phyloP scores from a whole-genome alignment of 2,888 invertebrate genomes.

The Drosophila acutilabella region DNA sequence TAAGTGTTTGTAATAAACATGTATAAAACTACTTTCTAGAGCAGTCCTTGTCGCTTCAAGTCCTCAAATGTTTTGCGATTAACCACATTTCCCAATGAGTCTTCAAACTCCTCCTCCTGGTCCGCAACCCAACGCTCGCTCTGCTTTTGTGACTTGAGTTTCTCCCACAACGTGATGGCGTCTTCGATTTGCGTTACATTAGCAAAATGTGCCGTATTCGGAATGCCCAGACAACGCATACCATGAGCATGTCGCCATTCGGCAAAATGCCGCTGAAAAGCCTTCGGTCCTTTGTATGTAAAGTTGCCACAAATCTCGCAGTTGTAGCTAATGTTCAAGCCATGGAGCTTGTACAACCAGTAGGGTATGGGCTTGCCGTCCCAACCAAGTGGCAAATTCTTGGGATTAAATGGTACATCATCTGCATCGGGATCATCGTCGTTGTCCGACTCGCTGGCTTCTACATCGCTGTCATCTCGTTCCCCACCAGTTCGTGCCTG shows the following conservation, averaged over 20 bases:
- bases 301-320: slow-evolving; percentile 99
- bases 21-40: slow-evolving; percentile 86
- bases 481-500: slow-evolving; percentile 98
- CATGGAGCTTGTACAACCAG: slow-evolving; percentile 99
- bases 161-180: slow-evolving; percentile 98
- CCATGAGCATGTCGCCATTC: slow-evolving; percentile 96
- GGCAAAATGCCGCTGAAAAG: slow-evolving; percentile 99
- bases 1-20: neutral
- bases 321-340: slow-evolving; percentile 98
- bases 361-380: slow-evolving; percentile 98
- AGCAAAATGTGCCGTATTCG: slow-evolving; percentile 99
- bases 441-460: slow-evolving; percentile 91
- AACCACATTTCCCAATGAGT: slow-evolving; percentile 99
- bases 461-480: slow-evolving; percentile 95
- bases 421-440: slow-evolving; percentile 94
- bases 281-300: slow-evolving; percentile 99
- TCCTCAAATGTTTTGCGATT: slow-evolving; percentile 99
- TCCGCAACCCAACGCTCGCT: slow-evolving; percentile 98
- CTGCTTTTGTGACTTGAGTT: slow-evolving; percentile 97
- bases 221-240: slow-evolving; percentile 99
- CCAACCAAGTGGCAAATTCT: slow-evolving; percentile 99
- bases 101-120: slow-evolving; percentile 99
- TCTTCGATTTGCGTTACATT: slow-evolving; percentile 99
- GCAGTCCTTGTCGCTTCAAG: slow-evolving; percentile 97
- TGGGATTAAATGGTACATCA: slow-evolving; percentile 99